phyloP scores from a whole-genome alignment of 2,797 vertebrate genomes.

The Heterohyrax brucei region DNA sequence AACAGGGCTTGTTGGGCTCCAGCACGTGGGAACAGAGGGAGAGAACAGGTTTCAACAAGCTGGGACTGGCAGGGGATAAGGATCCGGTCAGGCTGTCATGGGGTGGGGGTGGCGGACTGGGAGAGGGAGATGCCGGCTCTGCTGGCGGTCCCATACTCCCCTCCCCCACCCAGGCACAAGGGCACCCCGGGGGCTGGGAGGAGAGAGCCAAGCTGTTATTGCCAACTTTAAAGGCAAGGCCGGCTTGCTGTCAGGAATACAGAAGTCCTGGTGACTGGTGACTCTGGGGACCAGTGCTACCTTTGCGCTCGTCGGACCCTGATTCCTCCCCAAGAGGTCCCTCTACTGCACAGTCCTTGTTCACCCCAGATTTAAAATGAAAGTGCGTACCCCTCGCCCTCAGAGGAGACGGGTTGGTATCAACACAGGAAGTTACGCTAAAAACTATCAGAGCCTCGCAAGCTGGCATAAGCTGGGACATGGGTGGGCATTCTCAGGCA shows the following conservation, averaged over 20 bases:
- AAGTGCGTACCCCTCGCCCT: not conserved
- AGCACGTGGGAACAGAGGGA: not conserved
- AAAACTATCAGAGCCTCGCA: not conserved
- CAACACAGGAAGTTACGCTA: not conserved
- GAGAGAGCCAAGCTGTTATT: accelerated
- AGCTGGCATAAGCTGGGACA: too few species aligned
- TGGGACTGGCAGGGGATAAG: too few species aligned
- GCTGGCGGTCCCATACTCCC: not conserved
- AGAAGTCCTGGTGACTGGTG: not conserved
- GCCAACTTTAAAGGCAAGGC: not conserved
- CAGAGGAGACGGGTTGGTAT: not conserved
- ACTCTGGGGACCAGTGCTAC: not conserved
- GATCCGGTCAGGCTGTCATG: not conserved
- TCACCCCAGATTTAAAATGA: not conserved
- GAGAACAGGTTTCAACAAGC: not conserved
- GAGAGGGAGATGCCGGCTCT: not conserved
- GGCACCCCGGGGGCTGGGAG: not conserved
- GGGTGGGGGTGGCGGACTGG: not conserved
- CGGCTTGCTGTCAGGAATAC: not conserved
- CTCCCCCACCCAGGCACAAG: not conserved
- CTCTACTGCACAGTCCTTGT: not conserved
- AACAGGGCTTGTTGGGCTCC: not conserved
- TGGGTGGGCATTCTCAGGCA: not conserved
- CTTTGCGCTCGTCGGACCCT: not conserved
- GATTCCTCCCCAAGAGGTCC: not conserved